phyloP scores from a whole-genome alignment of 2,113 vertebrate species.

The Dendrocopos noguchii region DNA sequence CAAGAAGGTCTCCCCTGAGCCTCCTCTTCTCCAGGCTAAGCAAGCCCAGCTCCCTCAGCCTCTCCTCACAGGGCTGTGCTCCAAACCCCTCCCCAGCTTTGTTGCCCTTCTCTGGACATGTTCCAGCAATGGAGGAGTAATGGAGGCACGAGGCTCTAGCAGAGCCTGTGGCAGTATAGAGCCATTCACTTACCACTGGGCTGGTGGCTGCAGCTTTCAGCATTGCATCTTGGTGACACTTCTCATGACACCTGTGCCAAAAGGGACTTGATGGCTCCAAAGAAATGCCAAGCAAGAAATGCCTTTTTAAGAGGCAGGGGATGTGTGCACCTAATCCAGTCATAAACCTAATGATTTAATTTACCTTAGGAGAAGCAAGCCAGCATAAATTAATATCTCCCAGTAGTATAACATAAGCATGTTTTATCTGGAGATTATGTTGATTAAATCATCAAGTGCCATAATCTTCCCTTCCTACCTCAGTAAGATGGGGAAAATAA shows the following conservation, averaged over 20 bases:
- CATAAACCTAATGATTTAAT: constrained; percentile 67
- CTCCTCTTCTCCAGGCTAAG: too few species aligned
- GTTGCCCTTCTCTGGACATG: too few species aligned
- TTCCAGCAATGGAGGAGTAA: too few species aligned
- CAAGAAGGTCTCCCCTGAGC: too few species aligned
- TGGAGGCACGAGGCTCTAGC: not conserved
- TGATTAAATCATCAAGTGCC: constrained; percentile 79
- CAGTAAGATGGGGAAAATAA: not conserved
- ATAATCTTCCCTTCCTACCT: constrained; percentile 52
- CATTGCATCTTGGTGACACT: fast-evolving
- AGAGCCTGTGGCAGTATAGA: fast-evolving
- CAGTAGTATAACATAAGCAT: constrained; percentile 57
- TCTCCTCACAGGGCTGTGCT: too few species aligned
- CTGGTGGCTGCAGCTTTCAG: not conserved
- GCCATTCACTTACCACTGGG: fast-evolving
- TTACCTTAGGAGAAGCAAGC: constrained; percentile 54
- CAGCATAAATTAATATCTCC: constrained; percentile 76
- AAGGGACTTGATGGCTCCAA: not conserved
- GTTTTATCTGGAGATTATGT: constrained; percentile 76
- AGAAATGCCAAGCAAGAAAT: not conserved
- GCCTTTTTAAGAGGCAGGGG: constrained; percentile 10
- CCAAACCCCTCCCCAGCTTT: too few species aligned
- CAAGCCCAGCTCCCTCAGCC: too few species aligned
- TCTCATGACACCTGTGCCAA: not conserved
- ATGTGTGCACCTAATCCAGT: constrained; percentile 10